Conservation (phyloP, 2,797 vertebrate genomes). For the Emys orbicularis region DNA sequence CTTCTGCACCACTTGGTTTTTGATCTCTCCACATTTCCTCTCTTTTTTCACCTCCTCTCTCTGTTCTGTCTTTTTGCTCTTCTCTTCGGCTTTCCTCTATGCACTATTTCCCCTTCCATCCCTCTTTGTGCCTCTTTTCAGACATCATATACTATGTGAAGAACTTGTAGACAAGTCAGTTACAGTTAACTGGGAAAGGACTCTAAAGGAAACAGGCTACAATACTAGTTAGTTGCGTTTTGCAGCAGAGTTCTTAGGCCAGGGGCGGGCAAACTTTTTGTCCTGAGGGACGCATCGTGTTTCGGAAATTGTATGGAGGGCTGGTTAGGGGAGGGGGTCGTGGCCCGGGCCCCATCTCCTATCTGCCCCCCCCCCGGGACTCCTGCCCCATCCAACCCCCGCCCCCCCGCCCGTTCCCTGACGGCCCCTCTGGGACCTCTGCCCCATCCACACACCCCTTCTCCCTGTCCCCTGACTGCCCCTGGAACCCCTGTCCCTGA, state of each 20-base stretch:
- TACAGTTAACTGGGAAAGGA: conserved; percentile 52
- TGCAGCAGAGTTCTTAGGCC: conserved; percentile 65
- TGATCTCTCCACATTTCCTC: not conserved
- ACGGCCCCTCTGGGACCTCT: no score
- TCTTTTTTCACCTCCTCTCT: conserved; percentile 6
- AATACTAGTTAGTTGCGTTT: conserved; percentile 2
- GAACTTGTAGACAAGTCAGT: conserved; percentile 3
- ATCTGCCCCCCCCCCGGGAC: no score
- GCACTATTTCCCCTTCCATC: not conserved
- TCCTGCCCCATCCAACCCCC: no score
- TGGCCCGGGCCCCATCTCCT: no score
- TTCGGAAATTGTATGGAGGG: no score
- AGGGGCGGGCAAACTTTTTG: no score
- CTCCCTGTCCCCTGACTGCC: no score
- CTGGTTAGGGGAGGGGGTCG: no score
- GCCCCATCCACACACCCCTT: no score
- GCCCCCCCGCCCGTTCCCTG: no score
- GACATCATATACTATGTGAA: not conserved
- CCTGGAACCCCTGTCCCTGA: no score
- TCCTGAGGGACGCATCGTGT: no score
- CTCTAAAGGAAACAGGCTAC: not conserved
- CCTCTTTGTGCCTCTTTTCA: conserved; percentile 17
- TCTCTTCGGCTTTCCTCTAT: conserved; percentile 1
- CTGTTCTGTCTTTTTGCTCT: not conserved
- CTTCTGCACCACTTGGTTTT: not conserved